Percentiles rank a stretch among this genome's conserved stretches.
These are phyloP conservation scores for Formica selysi DNA, from an alignment of 1,140 invertebrate species.

Conservation along the genomic window DNA sequence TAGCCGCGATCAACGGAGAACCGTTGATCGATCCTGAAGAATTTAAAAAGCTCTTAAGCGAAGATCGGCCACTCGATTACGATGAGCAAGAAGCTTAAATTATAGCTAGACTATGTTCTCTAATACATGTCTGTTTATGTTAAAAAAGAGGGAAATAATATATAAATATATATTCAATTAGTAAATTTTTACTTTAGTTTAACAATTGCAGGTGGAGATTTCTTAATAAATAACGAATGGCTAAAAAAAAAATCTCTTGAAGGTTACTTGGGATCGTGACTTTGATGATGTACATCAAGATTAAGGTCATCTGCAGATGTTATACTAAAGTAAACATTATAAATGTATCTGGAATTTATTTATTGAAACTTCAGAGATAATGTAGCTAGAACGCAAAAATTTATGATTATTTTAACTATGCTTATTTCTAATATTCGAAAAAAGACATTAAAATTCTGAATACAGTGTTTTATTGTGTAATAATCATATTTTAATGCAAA, in stretches of 20 bases:
- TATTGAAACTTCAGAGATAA: neutral
- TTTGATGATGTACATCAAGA: too few species aligned
- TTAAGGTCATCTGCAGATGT: too few species aligned
- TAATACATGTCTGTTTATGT: conserved; percentile 15
- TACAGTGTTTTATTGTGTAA: conserved; percentile 1
- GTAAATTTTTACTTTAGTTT: too few species aligned
- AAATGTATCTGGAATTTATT: neutral
- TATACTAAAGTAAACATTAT: too few species aligned
- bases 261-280: too few species aligned
- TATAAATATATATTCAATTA: neutral
- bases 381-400: neutral
- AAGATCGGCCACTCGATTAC: neutral
- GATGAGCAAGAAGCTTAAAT: neutral
- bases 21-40: conserved; percentile 76
- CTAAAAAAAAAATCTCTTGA: too few species aligned
- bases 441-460: conserved; percentile 2
- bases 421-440: neutral
- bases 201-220: too few species aligned
- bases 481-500: conserved; percentile 62
- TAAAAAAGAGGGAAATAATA: neutral
- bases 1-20: conserved; percentile 88
- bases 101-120: neutral
- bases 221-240: too few species aligned
- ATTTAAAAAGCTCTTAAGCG: conserved; percentile 77
- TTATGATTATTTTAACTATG: neutral